Percentiles rank a stretch among this genome's conserved stretches.
phyloP scores from a whole-genome alignment of 2,113 vertebrate species.

The Accipiter cooperii region DNA sequence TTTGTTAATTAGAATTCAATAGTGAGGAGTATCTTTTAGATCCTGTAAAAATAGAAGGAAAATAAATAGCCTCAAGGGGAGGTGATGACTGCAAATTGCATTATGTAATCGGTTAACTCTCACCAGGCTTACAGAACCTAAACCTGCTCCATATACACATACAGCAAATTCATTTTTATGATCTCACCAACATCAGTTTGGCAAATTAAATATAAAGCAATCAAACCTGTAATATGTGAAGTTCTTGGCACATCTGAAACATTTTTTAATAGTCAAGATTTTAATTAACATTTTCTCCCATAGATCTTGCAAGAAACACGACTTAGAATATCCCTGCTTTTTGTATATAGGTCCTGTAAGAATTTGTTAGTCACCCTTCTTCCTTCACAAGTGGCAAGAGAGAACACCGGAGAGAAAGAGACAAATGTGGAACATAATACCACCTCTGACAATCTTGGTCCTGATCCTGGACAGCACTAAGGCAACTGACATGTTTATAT shows the following conservation, averaged over 20 bases:
- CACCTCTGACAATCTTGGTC: background rate
- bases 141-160: background rate
- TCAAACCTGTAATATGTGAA: background rate
- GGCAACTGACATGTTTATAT: background rate
- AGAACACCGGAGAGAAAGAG: background rate
- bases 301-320: background rate
- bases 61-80: background rate
- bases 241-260: background rate
- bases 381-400: background rate
- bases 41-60: conserved; percentile 36
- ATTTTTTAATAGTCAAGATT: background rate
- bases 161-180: background rate
- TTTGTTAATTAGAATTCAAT: conserved; percentile 46
- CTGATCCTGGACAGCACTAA: background rate
- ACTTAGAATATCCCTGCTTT: background rate
- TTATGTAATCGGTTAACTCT: background rate
- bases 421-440: background rate
- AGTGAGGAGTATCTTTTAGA: conserved; percentile 31
- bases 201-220: background rate
- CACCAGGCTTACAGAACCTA: background rate
- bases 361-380: background rate
- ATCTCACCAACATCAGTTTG: background rate
- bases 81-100: background rate
- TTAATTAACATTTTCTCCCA: background rate
- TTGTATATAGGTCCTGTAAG: background rate